Evolutionary conservation across 2,888 invertebrate species (phyloP).

Genomic region (Taphrorychus bicolor): DNA sequence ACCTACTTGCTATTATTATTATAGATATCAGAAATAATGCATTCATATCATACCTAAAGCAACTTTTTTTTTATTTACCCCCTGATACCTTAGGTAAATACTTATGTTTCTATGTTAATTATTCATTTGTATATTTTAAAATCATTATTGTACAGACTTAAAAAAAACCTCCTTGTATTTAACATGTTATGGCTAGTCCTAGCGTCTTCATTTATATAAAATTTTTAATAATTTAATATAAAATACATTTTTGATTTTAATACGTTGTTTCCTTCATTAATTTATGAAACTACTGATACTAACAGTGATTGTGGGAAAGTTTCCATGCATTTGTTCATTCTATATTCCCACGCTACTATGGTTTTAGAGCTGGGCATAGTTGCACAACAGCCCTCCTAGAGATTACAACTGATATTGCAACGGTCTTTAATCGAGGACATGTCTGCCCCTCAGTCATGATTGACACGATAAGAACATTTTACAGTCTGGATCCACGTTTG

Average conservation of each 20-base stretch:
- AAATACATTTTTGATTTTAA: constrained; percentile 54
- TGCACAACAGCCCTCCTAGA: too few species aligned
- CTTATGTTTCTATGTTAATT: constrained; percentile 34
- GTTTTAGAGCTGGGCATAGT: too few species aligned
- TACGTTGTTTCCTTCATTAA: too few species aligned
- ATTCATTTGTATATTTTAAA: constrained; percentile 50
- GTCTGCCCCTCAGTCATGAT: too few species aligned
- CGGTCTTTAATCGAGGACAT: too few species aligned
- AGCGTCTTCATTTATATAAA: constrained; percentile 55
- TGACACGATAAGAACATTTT: too few species aligned
- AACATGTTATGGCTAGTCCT: constrained; percentile 59
- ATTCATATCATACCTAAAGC: constrained; percentile 39
- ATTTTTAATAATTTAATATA: constrained; percentile 54
- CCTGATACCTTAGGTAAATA: constrained; percentile 28
- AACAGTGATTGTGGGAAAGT: too few species aligned
- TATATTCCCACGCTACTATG: too few species aligned
- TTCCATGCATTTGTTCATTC: too few species aligned
- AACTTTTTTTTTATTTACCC: constrained; percentile 26
- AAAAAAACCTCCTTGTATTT: constrained; percentile 51
- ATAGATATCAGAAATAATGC: constrained; percentile 33
- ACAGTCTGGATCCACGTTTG: too few species aligned
- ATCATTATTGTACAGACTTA: constrained; percentile 59
- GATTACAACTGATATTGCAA: too few species aligned
- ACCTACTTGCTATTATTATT: constrained; percentile 34
- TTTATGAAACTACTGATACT: too few species aligned